Base-by-base conservation (phyloP, 2,888 invertebrate genomes). In the Drosophila subsilvestris region DNA sequence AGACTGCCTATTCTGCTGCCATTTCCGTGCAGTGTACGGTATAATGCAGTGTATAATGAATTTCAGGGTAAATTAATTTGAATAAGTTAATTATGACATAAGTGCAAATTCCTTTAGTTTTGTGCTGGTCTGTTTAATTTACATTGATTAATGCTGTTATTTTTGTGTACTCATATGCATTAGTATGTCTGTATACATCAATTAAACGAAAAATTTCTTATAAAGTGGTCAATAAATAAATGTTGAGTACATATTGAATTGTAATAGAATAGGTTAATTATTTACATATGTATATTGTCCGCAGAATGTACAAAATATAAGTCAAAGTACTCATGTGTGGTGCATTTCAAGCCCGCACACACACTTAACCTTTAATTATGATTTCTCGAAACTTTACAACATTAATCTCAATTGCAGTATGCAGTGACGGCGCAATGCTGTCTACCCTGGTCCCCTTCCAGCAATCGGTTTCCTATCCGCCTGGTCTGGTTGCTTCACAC, bases 41-140 rank as follows among this genome's bases (percentile, higher is more conserved):
- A n/a, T n/a, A n/a, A n/a, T n/a, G n/a, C n/a, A n/a, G n/a, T n/a
- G n/a, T n/a, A n/a, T n/a, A n/a, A n/a, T n/a, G n/a, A 61, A 62
- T 81, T 86, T 75, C 69, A 74, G 88, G 84, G 88, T 83, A 84
- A 78, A 71, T 72, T 20, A 76, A 78, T 83, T 83, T 85, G 83
- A 85, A 85, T 83, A 85, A 83, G 85, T 80, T 78, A 63, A 71
- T 79, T 82, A 77, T 84, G 22, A 73, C 72, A 75, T 78, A 75
- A 78, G 73, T 80, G 75, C 75, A 77, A 83, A 82, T 83, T 77
- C 77, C 73, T 69, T 68, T 69, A 73, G 70, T 69, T 78, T 59
- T 60, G 61, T 32, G 58, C 58, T 63, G 66, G 70, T 72, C 66
- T 58, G 79, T 70, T 80, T 76, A 54, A 76, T 78, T 70, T 79